phyloP scores from a whole-genome alignment of 2,888 invertebrate genomes.

The Sphinx pinastri region DNA sequence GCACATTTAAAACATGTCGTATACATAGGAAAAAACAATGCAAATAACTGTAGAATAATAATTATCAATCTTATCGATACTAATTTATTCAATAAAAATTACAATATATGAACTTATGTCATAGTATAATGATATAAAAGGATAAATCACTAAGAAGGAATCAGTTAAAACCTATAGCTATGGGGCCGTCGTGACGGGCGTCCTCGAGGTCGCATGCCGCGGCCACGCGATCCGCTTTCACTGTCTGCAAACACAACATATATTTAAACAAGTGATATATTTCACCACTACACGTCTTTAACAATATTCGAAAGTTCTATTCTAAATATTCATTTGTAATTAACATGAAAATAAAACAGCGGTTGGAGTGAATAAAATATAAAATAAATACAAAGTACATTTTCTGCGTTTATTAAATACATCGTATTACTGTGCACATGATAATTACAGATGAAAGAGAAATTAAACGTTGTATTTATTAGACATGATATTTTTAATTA shows the following conservation, averaged over 20 bases:
- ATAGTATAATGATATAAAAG: conserved; percentile 1
- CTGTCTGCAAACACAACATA: conserved; percentile 60
- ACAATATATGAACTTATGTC: conserved; percentile 12
- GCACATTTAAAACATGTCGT: not conserved
- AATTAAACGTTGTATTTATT: no score
- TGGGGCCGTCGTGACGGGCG: conserved; percentile 68
- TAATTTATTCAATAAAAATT: conserved; percentile 12
- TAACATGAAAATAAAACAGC: no score
- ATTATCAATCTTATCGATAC: conserved; percentile 2
- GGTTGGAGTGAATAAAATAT: no score
- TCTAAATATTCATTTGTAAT: no score
- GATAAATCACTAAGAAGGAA: conserved; percentile 24
- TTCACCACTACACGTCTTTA: no score
- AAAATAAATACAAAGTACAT: no score
- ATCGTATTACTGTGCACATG: no score
- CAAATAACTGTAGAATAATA: not conserved
- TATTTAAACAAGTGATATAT: conserved; percentile 37
- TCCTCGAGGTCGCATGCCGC: conserved; percentile 70
- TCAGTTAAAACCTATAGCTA: conserved; percentile 65
- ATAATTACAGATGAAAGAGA: no score
- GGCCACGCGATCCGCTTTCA: conserved; percentile 73
- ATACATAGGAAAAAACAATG: not conserved
- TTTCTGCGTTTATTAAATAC: no score
- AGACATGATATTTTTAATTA: no score
- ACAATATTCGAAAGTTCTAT: no score